Conservation (phyloP, 2,797 vertebrate species). For the Decapterus maruadsi region DNA sequence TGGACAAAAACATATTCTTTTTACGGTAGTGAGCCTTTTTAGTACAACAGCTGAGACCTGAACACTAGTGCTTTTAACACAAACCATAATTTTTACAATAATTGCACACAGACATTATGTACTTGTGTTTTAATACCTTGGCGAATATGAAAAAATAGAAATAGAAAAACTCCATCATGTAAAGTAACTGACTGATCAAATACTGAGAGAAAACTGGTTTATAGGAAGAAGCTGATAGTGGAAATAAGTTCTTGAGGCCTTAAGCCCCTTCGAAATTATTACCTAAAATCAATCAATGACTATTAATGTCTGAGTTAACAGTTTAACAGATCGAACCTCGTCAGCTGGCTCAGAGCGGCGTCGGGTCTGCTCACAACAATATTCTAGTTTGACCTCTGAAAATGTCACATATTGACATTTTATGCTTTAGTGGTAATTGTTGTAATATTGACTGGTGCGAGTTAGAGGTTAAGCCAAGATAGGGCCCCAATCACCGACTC, state of each 20-base stretch:
- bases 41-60: no score
- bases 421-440: constrained; percentile 62
- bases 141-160: background rate
- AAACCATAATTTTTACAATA: background rate
- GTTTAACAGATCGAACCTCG: constrained; percentile 31
- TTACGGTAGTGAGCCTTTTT: background rate
- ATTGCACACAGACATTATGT: background rate
- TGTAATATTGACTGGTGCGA: constrained; percentile 61
- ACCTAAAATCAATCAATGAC: constrained; percentile 43
- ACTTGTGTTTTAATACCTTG: background rate
- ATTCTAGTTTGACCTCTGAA: constrained; percentile 60
- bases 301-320: constrained; percentile 40
- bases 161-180: background rate
- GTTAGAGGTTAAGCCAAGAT: constrained; percentile 41
- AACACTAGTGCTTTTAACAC: background rate
- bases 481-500: constrained; percentile 24
- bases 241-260: constrained; percentile 12
- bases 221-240: background rate
- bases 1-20: background rate
- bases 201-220: background rate
- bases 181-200: background rate
- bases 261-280: constrained; percentile 31
- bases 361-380: constrained; percentile 30
- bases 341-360: background rate
- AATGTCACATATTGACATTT: constrained; percentile 73